Evolutionary conservation across 2,888 invertebrate genomes (phyloP).

Genomic region (Coenonympha glycerion): DNA sequence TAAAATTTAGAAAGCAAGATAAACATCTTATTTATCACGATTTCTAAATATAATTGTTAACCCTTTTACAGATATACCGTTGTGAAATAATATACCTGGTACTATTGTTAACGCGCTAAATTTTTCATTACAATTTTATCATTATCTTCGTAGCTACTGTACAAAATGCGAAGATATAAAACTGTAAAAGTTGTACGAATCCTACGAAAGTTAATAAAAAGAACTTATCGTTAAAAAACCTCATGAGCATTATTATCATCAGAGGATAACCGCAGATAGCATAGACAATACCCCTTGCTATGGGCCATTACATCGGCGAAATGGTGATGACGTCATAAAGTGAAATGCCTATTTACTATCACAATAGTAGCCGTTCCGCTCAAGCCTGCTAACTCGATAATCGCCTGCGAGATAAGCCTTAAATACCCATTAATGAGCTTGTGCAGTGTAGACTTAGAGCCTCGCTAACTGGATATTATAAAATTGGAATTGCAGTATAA

Average conservation of each 20-base stretch:
- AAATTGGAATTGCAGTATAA: conserved; percentile 33
- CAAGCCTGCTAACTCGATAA: conserved; percentile 29
- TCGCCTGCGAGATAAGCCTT: conserved; percentile 35
- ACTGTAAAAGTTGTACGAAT: too few species aligned
- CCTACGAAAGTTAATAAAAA: too few species aligned
- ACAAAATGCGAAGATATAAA: too few species aligned
- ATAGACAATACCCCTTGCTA: conserved; percentile 10
- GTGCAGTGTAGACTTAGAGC: too few species aligned
- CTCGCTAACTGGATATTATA: conserved; percentile 36
- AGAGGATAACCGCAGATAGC: conserved; percentile 3
- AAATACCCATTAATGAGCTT: conserved; percentile 50
- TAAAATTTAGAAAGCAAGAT: too few species aligned
- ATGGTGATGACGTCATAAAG: conserved; percentile 26
- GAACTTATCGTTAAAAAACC: too few species aligned
- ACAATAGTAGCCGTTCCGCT: conserved; percentile 25
- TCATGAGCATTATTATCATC: not conserved
- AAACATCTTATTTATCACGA: too few species aligned
- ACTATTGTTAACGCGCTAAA: too few species aligned
- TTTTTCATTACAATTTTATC: too few species aligned
- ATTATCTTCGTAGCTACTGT: too few species aligned
- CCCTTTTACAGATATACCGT: not conserved
- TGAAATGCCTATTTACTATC: conserved; percentile 26
- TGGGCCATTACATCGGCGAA: conserved; percentile 13
- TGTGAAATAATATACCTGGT: too few species aligned
- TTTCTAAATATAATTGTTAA: too few species aligned